A percentile compares a stretch with the other conserved stretches of the same genome.
phyloP scores from a whole-genome alignment of 2,113 vertebrate species.

The Toxotes chatareus region DNA sequence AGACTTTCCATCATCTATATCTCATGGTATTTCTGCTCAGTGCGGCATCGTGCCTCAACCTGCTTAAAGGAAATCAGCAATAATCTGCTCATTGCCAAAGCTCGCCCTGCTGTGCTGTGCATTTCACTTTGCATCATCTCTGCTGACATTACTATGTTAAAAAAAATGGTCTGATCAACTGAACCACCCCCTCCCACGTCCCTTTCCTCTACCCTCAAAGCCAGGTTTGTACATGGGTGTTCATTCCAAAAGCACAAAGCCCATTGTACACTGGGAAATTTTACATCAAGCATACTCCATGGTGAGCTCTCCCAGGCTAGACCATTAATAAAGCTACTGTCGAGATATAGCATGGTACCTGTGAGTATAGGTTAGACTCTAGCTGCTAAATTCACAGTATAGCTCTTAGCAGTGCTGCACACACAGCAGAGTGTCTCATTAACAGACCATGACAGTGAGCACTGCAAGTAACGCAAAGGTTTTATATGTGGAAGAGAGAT shows the following conservation, averaged over 20 bases:
- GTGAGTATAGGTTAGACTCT: background rate
- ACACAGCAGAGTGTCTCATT: background rate
- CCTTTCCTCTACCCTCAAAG: slow-evolving; percentile 1
- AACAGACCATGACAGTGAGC: background rate
- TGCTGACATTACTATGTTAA: background rate
- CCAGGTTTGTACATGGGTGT: background rate
- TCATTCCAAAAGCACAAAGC: background rate
- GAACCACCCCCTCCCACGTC: background rate
- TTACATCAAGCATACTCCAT: background rate
- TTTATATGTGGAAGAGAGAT: background rate
- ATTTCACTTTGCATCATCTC: slow-evolving; percentile 23
- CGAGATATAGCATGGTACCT: background rate
- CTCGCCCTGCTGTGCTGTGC: slow-evolving; percentile 5
- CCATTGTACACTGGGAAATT: background rate
- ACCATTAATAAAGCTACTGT: background rate
- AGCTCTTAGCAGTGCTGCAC: slow-evolving; percentile 9
- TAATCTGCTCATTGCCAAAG: slow-evolving; percentile 17
- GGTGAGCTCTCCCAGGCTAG: background rate
- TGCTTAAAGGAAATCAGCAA: slow-evolving; percentile 33
- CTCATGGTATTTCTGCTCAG: slow-evolving; percentile 34
- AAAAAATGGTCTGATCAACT: background rate
- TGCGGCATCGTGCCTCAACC: slow-evolving; percentile 66
- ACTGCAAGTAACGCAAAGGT: background rate
- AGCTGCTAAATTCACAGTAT: slow-evolving; percentile 3
- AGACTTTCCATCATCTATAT: slow-evolving; percentile 29